Percentiles rank a stretch among this genome's conserved stretches.
Conservation (phyloP, 2,888 invertebrate genomes). For the Agrochola litura region DNA sequence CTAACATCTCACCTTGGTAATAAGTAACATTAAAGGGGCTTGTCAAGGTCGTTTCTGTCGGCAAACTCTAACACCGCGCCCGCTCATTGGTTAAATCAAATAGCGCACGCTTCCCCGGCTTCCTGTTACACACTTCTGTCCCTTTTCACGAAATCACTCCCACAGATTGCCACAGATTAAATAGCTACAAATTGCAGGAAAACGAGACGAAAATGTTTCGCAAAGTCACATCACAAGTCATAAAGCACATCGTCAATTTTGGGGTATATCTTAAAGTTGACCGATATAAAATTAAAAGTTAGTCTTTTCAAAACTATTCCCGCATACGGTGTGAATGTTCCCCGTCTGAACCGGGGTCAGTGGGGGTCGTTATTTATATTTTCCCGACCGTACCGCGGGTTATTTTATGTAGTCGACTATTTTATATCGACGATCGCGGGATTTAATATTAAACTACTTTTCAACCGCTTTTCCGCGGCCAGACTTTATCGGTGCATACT, state of each 20-base stretch:
- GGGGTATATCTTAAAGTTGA: background rate
- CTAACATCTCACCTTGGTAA: too few species aligned
- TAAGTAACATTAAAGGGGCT: too few species aligned
- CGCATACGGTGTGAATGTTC: conserved; percentile 57
- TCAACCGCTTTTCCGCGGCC: conserved; percentile 45
- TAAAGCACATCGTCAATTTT: background rate
- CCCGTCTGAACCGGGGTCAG: conserved; percentile 65
- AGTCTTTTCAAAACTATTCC: background rate
- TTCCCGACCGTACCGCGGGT: conserved; percentile 65
- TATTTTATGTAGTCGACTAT: conserved; percentile 69
- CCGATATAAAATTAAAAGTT: background rate
- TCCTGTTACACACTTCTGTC: too few species aligned
- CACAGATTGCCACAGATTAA: too few species aligned
- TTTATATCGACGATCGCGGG: conserved; percentile 64
- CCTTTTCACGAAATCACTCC: too few species aligned
- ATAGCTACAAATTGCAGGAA: too few species aligned
- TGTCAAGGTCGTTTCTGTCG: too few species aligned
- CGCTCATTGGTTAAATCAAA: too few species aligned
- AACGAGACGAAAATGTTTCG: background rate
- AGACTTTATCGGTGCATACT: conserved; percentile 57
- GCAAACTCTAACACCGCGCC: too few species aligned
- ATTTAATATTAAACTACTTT: conserved; percentile 68
- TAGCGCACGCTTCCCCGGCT: too few species aligned
- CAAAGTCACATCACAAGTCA: background rate
- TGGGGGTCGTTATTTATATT: conserved; percentile 74